Percentiles rank a stretch among this genome's conserved stretches.
These are phyloP conservation scores for Cyclina sinensis DNA, from an alignment of 1,140 invertebrate genomes.

Conservation along the genomic window DNA sequence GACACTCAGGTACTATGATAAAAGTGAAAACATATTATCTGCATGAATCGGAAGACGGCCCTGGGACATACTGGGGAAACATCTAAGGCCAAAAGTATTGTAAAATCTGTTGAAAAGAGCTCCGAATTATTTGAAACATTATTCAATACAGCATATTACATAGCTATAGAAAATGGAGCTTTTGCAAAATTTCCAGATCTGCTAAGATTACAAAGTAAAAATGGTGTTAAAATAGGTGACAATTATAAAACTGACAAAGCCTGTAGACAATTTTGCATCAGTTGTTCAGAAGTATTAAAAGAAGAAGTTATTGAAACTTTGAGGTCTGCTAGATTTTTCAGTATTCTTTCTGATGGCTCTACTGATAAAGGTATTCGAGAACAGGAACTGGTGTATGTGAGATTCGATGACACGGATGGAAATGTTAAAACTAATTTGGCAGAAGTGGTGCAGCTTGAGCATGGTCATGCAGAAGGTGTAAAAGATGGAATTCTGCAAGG, in stretches of 20 bases:
- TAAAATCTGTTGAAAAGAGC: too few species aligned
- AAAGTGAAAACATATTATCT: slow-evolving; percentile 13
- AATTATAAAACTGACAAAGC: slow-evolving; percentile 23
- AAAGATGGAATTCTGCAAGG: too few species aligned
- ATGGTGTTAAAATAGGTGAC: slow-evolving; percentile 4
- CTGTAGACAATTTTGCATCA: background rate
- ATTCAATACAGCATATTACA: slow-evolving; percentile 43
- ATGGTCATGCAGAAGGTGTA: too few species aligned
- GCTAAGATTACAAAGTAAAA: background rate
- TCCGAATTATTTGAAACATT: slow-evolving; percentile 17
- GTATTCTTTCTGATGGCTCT: too few species aligned
- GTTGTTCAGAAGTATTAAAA: background rate
- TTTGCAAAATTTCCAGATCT: slow-evolving; percentile 21
- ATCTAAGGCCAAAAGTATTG: slow-evolving; percentile 21
- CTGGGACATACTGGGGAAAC: slow-evolving; percentile 1
- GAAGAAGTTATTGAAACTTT: background rate
- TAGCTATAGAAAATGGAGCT: slow-evolving; percentile 36
- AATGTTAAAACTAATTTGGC: too few species aligned
- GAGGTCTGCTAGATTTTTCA: too few species aligned
- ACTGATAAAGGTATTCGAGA: too few species aligned
- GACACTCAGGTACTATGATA: slow-evolving; percentile 6
- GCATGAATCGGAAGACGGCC: background rate
- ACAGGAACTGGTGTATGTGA: too few species aligned
- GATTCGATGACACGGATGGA: too few species aligned
- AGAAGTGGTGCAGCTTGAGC: too few species aligned